These are phyloP conservation scores for Bubo bubo DNA, from an alignment of 2,113 vertebrate genomes.

Conservation along the genomic window DNA sequence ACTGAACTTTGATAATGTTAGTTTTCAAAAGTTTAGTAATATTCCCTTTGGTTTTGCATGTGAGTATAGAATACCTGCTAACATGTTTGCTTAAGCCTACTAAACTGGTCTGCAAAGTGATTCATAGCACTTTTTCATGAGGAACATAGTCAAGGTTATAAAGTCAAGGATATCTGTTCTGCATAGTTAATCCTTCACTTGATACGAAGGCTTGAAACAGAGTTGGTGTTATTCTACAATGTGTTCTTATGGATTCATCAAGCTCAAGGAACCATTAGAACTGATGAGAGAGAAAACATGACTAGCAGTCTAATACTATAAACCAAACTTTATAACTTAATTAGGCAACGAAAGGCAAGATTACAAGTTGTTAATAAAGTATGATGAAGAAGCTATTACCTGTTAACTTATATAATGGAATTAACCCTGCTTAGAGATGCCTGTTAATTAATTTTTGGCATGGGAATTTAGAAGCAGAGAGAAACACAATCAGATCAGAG, in stretches of 20 bases:
- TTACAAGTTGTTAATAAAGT: neutral
- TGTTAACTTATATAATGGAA: neutral
- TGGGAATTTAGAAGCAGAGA: neutral
- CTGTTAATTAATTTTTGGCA: neutral
- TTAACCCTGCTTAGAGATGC: neutral
- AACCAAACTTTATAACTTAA: neutral
- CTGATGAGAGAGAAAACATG: neutral
- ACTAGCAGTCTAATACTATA: neutral
- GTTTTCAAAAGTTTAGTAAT: neutral
- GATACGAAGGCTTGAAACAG: neutral
- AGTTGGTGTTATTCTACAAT: neutral
- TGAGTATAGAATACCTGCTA: neutral
- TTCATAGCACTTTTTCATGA: neutral
- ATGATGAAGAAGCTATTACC: neutral
- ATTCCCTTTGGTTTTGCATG: neutral
- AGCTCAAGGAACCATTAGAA: neutral
- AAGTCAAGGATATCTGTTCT: neutral
- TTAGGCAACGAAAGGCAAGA: neutral
- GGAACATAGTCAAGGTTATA: neutral
- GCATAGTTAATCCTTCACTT: neutral
- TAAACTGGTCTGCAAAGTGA: neutral
- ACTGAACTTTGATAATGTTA: neutral
- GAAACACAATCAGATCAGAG: neutral
- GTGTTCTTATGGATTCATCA: neutral
- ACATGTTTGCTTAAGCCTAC: neutral